Evolutionary conservation across 2,888 invertebrate genomes (phyloP).

Genomic region (Nineta flava): DNA sequence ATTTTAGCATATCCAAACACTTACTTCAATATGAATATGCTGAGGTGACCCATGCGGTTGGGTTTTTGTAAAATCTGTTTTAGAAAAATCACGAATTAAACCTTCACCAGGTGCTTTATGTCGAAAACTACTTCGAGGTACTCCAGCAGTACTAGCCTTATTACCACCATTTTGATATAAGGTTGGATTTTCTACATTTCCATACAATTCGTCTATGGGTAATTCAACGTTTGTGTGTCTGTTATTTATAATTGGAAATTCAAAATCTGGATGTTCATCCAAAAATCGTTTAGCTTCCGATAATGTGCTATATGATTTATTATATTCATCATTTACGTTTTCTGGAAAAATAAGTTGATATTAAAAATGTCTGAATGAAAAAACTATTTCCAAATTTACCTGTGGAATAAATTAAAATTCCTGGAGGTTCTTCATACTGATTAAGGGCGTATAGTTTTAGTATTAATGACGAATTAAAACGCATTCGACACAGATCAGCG

Average conservation of each 20-base stretch:
- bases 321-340: conserved; percentile 20
- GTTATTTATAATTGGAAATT: conserved; percentile 3
- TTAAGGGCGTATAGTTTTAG: conserved; percentile 49
- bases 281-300: conserved; percentile 22
- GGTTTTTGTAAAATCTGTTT: conserved; percentile 7
- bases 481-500: conserved; percentile 47
- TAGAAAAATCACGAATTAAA: conserved; percentile 19
- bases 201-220: background rate
- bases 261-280: conserved; percentile 19
- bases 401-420: conserved; percentile 54
- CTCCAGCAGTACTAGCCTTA: background rate
- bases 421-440: conserved; percentile 52
- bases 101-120: conserved; percentile 22
- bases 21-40: background rate
- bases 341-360: conserved; percentile 14
- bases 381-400: conserved; percentile 23
- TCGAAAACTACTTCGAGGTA: conserved; percentile 18
- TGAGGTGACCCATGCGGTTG: conserved; percentile 2
- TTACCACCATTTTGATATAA: conserved; percentile 1
- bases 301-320: conserved; percentile 19
- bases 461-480: conserved; percentile 51
- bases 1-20: background rate
- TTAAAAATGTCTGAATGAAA: too few species aligned
- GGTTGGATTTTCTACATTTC: conserved; percentile 17
- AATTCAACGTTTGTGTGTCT: background rate